Percentiles rank a stretch among this genome's conserved stretches.
These are phyloP conservation scores for Triplophysa dalaica DNA, from an alignment of 2,113 vertebrate species.

Conservation along the genomic window DNA sequence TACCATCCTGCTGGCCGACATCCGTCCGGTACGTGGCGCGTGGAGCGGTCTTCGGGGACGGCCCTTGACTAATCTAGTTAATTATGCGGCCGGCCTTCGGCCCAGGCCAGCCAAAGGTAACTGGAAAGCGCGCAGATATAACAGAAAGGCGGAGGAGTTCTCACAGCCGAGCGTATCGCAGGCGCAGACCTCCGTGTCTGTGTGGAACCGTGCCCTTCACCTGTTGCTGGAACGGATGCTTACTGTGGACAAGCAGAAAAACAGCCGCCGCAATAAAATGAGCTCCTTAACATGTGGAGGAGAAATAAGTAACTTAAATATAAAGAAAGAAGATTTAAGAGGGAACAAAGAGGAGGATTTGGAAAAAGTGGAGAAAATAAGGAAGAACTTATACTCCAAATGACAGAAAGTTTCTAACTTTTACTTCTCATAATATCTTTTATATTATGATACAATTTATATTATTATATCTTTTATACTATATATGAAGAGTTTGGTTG, in stretches of 20 bases:
- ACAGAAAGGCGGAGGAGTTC: conserved; percentile 18
- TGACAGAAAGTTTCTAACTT: no score
- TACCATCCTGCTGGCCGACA: conserved; percentile 16
- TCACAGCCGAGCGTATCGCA: conserved; percentile 2
- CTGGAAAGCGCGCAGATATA: conserved; percentile 39
- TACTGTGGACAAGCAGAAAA: not conserved
- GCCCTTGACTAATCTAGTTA: conserved; percentile 52
- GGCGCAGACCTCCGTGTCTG: conserved; percentile 22
- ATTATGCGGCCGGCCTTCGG: conserved; percentile 31
- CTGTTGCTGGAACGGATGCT: not conserved
- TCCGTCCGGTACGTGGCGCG: conserved; percentile 24
- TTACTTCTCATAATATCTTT: no score
- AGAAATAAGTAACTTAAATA: conserved; percentile 4
- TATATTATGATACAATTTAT: no score
- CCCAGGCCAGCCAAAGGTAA: conserved; percentile 42
- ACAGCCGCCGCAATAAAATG: conserved; percentile 1
- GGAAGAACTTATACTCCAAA: not conserved
- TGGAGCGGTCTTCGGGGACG: conserved; percentile 34
- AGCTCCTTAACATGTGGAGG: not conserved
- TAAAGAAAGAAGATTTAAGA: not conserved
- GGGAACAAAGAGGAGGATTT: not conserved
- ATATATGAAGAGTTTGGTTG: no score
- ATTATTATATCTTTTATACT: no score
- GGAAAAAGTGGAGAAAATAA: not conserved
- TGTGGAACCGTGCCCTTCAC: conserved; percentile 24